A percentile compares a stretch with the other conserved stretches of the same genome.
Evolutionary conservation across 2,888 invertebrate genomes (phyloP).

Genomic region (Cephus pulcher): DNA sequence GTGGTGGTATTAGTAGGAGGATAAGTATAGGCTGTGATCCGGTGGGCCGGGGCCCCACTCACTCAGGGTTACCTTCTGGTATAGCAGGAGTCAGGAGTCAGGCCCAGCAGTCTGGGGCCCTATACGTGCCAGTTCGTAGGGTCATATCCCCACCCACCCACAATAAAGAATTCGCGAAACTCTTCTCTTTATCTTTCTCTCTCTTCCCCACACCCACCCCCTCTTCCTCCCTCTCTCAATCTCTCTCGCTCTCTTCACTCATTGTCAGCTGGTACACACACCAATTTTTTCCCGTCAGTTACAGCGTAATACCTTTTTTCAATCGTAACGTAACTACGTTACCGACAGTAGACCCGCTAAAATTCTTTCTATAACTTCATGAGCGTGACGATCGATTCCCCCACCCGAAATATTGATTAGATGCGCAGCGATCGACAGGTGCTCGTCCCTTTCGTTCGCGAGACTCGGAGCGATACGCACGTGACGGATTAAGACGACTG

Average conservation of each 20-base stretch:
- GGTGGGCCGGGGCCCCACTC: conserved; percentile 47
- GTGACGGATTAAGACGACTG: too few species aligned
- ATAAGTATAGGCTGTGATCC: conserved; percentile 63
- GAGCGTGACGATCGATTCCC: too few species aligned
- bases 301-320: neutral
- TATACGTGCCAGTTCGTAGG: conserved; percentile 64
- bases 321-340: too few species aligned
- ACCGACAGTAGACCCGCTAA: too few species aligned
- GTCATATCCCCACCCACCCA: conserved; percentile 48
- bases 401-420: too few species aligned
- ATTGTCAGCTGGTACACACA: neutral
- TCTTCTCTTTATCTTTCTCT: conserved; percentile 6
- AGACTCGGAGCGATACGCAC: too few species aligned
- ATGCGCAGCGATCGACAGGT: too few species aligned
- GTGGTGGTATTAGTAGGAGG: conserved; percentile 63
- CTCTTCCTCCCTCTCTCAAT: conserved; percentile 15
- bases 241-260: neutral
- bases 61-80: conserved; percentile 56
- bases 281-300: conserved; percentile 14
- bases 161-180: neutral
- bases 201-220: conserved; percentile 23
- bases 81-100: conserved; percentile 57
- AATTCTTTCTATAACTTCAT: too few species aligned
- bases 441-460: too few species aligned
- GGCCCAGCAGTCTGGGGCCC: conserved; percentile 62